phyloP scores from a whole-genome alignment of 2,797 vertebrate species.

The Cercopithecus mitis region DNA sequence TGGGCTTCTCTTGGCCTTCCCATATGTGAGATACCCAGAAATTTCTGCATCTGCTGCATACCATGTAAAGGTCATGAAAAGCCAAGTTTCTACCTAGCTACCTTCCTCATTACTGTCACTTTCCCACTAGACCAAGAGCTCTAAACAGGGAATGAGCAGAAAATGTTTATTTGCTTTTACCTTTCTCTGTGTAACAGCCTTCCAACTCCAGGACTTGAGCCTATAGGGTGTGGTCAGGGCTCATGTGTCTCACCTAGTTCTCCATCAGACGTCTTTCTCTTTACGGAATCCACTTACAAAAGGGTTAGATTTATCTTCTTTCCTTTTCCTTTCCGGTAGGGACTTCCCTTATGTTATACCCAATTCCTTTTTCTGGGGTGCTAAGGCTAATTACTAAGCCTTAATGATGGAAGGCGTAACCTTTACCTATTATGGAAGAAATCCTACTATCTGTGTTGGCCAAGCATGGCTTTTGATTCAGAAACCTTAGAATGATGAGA shows the following conservation, averaged over 20 bases:
- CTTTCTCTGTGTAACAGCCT: neutral
- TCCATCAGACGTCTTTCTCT: neutral
- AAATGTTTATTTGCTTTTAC: neutral
- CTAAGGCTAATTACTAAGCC: neutral
- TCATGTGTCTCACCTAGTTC: neutral
- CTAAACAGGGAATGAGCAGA: neutral
- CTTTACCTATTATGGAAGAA: neutral
- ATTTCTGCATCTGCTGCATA: neutral
- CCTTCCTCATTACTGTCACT: neutral
- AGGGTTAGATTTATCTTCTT: neutral
- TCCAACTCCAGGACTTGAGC: neutral
- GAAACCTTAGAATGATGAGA: neutral
- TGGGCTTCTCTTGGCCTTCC: neutral
- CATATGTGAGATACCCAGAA: neutral
- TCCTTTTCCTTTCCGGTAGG: neutral
- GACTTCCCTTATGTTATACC: neutral
- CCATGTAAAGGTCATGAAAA: neutral
- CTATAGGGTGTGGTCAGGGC: neutral
- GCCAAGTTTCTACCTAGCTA: neutral
- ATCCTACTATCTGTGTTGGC: neutral
- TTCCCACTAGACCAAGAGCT: neutral
- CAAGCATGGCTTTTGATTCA: neutral
- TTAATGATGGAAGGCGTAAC: neutral
- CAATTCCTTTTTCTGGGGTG: neutral
- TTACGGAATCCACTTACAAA: neutral